Base-by-base conservation (phyloP, 2,797 vertebrate genomes). In the Parauchenoglanis punctatus region DNA sequence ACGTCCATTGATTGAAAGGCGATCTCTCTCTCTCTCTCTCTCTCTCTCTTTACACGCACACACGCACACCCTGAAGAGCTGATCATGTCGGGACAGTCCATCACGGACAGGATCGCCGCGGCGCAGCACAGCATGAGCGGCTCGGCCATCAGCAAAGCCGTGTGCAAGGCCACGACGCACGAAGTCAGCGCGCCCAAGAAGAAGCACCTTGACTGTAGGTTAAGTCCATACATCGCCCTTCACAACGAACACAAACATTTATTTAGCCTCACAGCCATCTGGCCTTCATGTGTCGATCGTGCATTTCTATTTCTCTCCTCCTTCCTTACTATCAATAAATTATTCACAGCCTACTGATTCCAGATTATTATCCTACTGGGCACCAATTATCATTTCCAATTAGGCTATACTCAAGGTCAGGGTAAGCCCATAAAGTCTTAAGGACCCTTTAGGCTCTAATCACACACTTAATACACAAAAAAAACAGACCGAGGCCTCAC, bases 41-140 rank as follows among this genome's bases (percentile, higher is more conserved):
- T n/a, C 25, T 49, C 44, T 65, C 44, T 83, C 31, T 88, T 68
- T n/a, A 46, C 40, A 54, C 59, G 67, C 73, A 63, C 80, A 63
- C 82, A 63, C 76, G 68, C 52, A 46, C 68, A 65, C 28, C 10
- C 13, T 7, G 85, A 86, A 80, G 49, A 80, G 23, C 63, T 23
- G 75, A 91, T 89, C 52, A 98, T 98, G 97, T 98, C 97, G 92
- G 97, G 97, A 80, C 97, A 98, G 89, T 97, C 97, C 63, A 96
- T 98, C 92, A 98, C 97, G 81, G 97, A 98, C 93, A 96, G 97
- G 93, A 97, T 98, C 95, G 94, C 97, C 35, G 97, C 97, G 80
- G 97, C 97, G 28, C 97, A 98, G 94, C 97, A 98, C 97, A 98
- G 97, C 86, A 96, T 98, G 95, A 99, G 97, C 90, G 97, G 98